phyloP scores from a whole-genome alignment of 2,113 vertebrate genomes.

The Phaethon lepturus region DNA sequence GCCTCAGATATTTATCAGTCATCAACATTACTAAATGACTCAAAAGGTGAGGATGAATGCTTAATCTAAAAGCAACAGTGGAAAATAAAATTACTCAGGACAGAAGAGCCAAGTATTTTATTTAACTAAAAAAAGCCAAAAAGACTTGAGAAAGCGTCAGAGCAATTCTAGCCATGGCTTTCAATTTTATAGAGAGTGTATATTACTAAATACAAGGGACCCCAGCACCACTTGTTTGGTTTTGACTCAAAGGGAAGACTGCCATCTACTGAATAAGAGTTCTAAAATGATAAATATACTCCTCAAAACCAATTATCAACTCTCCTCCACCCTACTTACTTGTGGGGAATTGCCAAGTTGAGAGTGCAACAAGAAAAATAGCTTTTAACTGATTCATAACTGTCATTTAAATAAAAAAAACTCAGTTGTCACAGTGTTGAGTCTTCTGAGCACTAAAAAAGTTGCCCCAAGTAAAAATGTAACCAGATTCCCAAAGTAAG shows the following conservation, averaged over 20 bases:
- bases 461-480: neutral
- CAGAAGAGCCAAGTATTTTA: neutral
- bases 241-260: constrained; percentile 42
- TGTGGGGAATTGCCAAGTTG: neutral
- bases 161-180: neutral
- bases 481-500: neutral
- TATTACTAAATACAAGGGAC: neutral
- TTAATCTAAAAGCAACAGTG: neutral
- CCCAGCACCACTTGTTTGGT: neutral
- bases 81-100: neutral
- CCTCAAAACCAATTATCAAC: neutral
- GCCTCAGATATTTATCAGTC: neutral
- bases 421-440: neutral
- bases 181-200: neutral
- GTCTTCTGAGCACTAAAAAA: neutral
- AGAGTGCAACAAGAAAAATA: neutral
- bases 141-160: neutral
- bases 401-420: neutral
- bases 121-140: neutral
- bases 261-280: constrained; percentile 53
- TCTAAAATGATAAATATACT: neutral
- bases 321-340: neutral
- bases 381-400: neutral
- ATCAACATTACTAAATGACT: neutral
- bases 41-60: neutral